Base-by-base conservation (phyloP, 2,888 invertebrate species). In the Gerris lacustris region DNA sequence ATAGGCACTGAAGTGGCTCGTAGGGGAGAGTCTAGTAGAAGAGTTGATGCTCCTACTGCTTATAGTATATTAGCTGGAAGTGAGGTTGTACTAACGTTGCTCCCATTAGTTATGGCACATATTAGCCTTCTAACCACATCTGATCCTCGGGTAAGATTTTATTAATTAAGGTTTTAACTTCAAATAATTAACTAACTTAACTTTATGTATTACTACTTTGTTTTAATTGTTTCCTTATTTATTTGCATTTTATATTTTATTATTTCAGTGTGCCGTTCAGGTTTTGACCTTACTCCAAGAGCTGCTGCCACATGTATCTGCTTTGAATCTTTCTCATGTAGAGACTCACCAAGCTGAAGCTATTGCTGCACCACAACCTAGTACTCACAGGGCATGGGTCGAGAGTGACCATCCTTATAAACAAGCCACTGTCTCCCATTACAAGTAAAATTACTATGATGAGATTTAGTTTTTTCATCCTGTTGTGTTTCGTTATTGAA, bases 351-450 rank as follows among this genome's bases (percentile, higher is more conserved):
- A 82, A 62, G 79, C 81, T 11, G 82, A 82, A 67, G 79, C 78
- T 69, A 70, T 73, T 63, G 62, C 62, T n/a, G 72, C 74, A 67
- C 78, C 72, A 71, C 72, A 73, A 70, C 73, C 79, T 69, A 76
- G 78, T 68, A 93, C 92, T 44, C 92, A 92, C 82, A 95, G 93
- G 79, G 91, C 94, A 6, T 88, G 93, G 84, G 87, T 96, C 1
- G 97, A 98, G 82, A 96, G 96, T 79, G 95, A 96, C 63, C 98
- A 98, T 83, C 98, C 98, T 0, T 98, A 98, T 81, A 92, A 92
- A 80, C 90, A 93, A 63, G 89, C 94, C 0, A 86, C 89, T 18
- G 89, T 95, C 47, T 87, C 89, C 63, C 92, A 92, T 79, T 93
- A 91, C 81, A 86, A 88, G 89, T 91, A 80, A 74, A 75, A 72